Percentiles rank a stretch among this genome's conserved stretches.
phyloP scores from a whole-genome alignment of 2,113 vertebrate genomes.

The Gadus macrocephalus region DNA sequence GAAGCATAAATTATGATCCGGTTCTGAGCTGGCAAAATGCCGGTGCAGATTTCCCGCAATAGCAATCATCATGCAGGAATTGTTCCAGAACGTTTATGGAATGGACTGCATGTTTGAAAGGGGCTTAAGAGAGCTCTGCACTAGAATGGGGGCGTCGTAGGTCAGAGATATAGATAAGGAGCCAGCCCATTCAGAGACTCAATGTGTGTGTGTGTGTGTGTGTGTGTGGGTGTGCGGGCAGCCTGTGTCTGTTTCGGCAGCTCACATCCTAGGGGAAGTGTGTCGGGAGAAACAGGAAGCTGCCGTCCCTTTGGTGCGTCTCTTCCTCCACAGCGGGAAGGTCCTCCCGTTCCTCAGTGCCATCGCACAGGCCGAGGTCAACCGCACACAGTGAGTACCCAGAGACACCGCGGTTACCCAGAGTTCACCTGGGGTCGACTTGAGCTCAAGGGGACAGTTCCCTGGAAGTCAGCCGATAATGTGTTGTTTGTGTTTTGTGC shows the following conservation, averaged over 20 bases:
- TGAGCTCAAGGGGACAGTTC: no score
- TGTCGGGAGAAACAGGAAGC: slow-evolving; percentile 98
- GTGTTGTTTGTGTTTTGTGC: neutral
- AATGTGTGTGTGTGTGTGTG: slow-evolving; percentile 7
- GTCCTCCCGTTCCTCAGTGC: slow-evolving; percentile 97
- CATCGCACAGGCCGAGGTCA: slow-evolving; percentile 92
- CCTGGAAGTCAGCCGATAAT: no score
- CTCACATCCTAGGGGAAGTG: slow-evolving; percentile 91
- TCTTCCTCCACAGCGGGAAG: slow-evolving; percentile 91
- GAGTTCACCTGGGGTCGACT: no score
- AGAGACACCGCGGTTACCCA: neutral
- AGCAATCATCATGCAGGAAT: no score
- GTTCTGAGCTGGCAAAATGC: no score
- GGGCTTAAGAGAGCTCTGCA: no score
- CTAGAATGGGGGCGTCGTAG: no score
- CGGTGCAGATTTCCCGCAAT: no score
- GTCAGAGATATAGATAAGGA: neutral
- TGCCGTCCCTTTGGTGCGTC: slow-evolving; percentile 89
- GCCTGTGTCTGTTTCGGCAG: slow-evolving; percentile 92
- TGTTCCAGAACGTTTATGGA: no score
- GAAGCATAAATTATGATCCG: no score
- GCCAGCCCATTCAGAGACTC: neutral
- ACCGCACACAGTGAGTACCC: slow-evolving; percentile 94
- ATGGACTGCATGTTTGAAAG: no score
- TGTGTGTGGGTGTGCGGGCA: slow-evolving; percentile 46